phyloP scores from a whole-genome alignment of 2,888 invertebrate genomes.

The Ormia ochracea region DNA sequence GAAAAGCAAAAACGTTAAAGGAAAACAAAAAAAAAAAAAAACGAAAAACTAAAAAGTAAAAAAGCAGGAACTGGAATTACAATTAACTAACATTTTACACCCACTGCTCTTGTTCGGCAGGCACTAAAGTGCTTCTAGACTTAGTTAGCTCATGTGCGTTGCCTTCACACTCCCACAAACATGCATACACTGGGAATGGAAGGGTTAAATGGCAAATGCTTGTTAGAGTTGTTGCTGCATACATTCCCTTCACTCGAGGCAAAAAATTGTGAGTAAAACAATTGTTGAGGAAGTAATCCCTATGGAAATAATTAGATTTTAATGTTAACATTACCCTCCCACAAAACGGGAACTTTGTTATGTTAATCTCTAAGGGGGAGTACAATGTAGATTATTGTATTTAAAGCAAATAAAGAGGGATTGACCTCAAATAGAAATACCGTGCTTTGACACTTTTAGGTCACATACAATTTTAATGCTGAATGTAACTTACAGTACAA shows the following conservation, averaged over 20 bases:
- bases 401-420: neutral
- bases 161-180: neutral
- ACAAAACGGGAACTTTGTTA: neutral
- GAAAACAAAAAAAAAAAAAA: neutral
- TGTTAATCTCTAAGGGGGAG: neutral
- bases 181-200: neutral
- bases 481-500: no score
- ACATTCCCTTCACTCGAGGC: neutral
- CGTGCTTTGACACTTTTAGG: neutral
- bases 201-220: neutral
- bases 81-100: slow-evolving; percentile 60
- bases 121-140: slow-evolving; percentile 3
- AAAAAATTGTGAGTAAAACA: no score
- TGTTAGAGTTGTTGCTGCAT: neutral
- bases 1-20: neutral
- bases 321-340: neutral
- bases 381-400: neutral
- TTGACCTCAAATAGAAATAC: neutral
- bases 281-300: slow-evolving; percentile 15
- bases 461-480: no score
- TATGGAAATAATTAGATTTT: slow-evolving; percentile 31
- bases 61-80: slow-evolving; percentile 46
- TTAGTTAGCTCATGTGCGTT: neutral
- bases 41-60: no score
- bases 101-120: slow-evolving; percentile 20